Evolutionary conservation across 2,797 vertebrate species (phyloP).

Genomic region (Spinus pinus): DNA sequence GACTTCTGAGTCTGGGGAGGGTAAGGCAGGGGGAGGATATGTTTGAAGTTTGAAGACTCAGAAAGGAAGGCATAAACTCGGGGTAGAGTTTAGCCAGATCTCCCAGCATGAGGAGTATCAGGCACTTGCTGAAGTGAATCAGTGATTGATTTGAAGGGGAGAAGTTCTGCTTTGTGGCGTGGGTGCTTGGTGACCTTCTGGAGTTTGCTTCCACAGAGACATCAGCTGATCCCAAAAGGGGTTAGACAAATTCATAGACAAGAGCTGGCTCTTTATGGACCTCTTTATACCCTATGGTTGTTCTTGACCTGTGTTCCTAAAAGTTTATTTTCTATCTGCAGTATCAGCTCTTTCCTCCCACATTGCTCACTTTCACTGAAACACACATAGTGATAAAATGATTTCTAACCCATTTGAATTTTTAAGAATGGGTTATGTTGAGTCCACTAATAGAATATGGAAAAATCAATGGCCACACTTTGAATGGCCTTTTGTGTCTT

Average conservation of each 20-base stretch:
- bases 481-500: neutral
- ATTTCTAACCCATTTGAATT: neutral
- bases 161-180: neutral
- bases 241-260: neutral
- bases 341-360: neutral
- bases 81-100: neutral
- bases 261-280: neutral
- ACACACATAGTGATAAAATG: neutral
- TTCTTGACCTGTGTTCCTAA: neutral
- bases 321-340: neutral
- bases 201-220: neutral
- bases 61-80: neutral
- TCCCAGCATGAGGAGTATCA: neutral
- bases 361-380: neutral
- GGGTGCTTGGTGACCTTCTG: neutral
- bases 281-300: neutral
- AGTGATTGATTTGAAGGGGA: neutral
- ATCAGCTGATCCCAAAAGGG: neutral
- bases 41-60: slow-evolving; percentile 15
- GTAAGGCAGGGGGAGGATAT: neutral
- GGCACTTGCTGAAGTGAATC: slow-evolving; percentile 6
- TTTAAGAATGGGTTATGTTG: neutral
- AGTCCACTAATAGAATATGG: neutral
- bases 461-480: neutral
- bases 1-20: neutral